A percentile compares a stretch with the other conserved stretches of the same genome.
Evolutionary conservation across 2,888 invertebrate species (phyloP).

Genomic region (Troides oblongomaculatus): DNA sequence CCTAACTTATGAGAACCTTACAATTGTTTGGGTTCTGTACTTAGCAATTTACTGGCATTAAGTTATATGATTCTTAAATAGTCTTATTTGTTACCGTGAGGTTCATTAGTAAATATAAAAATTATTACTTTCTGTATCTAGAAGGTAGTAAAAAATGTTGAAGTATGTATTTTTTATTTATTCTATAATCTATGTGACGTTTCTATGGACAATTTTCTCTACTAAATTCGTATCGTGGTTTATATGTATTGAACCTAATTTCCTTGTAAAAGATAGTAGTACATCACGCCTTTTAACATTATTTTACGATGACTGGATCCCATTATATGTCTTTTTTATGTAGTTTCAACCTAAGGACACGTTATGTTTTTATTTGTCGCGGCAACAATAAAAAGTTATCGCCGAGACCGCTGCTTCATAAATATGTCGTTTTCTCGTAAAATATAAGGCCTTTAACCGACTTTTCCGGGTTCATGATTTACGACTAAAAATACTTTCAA

Average conservation of each 20-base stretch:
- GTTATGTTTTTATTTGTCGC: slow-evolving; percentile 28
- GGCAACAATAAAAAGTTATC: slow-evolving; percentile 30
- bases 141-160: no score
- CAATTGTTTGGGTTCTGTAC: no score
- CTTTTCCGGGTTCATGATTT: slow-evolving; percentile 15
- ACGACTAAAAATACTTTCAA: slow-evolving; percentile 3
- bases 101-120: no score
- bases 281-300: slow-evolving; percentile 15
- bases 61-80: no score
- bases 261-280: slow-evolving; percentile 1
- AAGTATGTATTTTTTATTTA: no score
- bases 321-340: slow-evolving; percentile 23
- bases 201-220: neutral
- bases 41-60: no score
- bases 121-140: no score
- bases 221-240: no score
- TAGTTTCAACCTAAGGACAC: slow-evolving; percentile 19
- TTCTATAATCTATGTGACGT: no score
- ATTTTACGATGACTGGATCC: slow-evolving; percentile 19
- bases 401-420: slow-evolving; percentile 21
- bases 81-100: no score
- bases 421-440: slow-evolving; percentile 28
- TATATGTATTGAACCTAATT: neutral
- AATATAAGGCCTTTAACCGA: slow-evolving; percentile 16
- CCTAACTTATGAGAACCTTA: no score